Conservation (phyloP, 2,888 invertebrate species). For the Eubasilissa splendida region DNA sequence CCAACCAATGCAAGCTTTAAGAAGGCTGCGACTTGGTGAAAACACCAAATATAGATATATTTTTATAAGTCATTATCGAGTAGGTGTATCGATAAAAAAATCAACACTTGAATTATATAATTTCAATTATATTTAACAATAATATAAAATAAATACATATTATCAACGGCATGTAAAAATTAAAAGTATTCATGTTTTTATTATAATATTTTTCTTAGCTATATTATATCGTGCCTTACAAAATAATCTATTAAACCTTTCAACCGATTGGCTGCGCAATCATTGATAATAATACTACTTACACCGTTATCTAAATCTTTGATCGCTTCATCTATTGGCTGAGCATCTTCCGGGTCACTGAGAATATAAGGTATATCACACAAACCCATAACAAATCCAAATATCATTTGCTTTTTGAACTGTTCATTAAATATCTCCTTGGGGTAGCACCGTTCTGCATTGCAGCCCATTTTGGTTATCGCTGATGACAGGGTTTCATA, state of each 20-base stretch:
- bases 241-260: conserved; percentile 14
- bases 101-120: no score
- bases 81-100: no score
- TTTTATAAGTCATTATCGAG: no score
- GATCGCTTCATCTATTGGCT: background rate
- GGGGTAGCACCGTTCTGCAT: conserved; percentile 20
- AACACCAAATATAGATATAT: no score
- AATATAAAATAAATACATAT: no score
- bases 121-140: no score
- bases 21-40: no score
- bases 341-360: background rate
- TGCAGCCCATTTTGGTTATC: conserved; percentile 13
- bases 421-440: conserved; percentile 24
- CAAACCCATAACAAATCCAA: background rate
- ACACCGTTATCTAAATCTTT: background rate
- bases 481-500: conserved; percentile 14
- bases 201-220: background rate
- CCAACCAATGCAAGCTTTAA: no score
- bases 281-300: background rate
- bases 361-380: background rate
- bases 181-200: no score
- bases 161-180: no score
- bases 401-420: conserved; percentile 3
- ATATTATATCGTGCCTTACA: conserved; percentile 10
- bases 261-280: background rate